Percentiles rank a stretch among this genome's conserved stretches.
phyloP scores from a whole-genome alignment of 2,113 vertebrate genomes.

The Larimichthys polyactis region DNA sequence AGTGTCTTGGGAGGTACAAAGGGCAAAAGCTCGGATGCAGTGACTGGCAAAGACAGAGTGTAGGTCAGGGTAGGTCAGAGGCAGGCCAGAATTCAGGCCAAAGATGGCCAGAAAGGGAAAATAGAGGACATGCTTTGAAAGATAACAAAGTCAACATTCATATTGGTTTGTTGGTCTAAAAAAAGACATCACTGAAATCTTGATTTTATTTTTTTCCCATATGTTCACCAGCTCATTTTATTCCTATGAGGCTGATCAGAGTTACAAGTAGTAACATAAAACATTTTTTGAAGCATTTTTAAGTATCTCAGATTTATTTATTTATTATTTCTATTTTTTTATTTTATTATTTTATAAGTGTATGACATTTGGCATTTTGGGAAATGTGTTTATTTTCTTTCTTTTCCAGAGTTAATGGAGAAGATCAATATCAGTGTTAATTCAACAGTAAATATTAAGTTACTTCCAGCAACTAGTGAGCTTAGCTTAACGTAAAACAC shows the following conservation, averaged over 20 bases:
- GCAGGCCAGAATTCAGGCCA: constrained; percentile 27
- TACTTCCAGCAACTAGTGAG: not conserved
- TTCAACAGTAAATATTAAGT: not conserved
- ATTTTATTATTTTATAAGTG: too few relatives aligned
- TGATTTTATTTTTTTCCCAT: not conserved
- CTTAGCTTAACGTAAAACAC: not conserved
- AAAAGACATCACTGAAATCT: constrained; percentile 5
- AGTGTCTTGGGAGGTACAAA: constrained; percentile 54
- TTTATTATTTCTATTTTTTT: too few relatives aligned
- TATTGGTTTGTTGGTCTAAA: constrained; percentile 12
- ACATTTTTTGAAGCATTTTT: not conserved
- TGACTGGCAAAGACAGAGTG: constrained; percentile 54
- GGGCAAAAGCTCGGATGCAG: constrained; percentile 58
- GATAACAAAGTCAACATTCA: constrained; percentile 47
- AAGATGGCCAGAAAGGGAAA: constrained; percentile 36
- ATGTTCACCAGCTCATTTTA: not conserved
- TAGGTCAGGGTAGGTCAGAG: constrained; percentile 66
- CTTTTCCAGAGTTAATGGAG: too few relatives aligned
- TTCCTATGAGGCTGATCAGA: not conserved
- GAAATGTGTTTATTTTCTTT: not conserved
- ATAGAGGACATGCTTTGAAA: constrained; percentile 45
- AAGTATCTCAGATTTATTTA: not conserved
- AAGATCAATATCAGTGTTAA: not conserved
- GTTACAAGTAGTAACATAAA: not conserved
- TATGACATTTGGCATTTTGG: not conserved